Percentiles rank a stretch among this genome's conserved stretches.
These are phyloP conservation scores for Lepetodrilus schrolli DNA, from an alignment of 2,888 invertebrate species.

Conservation along the genomic window DNA sequence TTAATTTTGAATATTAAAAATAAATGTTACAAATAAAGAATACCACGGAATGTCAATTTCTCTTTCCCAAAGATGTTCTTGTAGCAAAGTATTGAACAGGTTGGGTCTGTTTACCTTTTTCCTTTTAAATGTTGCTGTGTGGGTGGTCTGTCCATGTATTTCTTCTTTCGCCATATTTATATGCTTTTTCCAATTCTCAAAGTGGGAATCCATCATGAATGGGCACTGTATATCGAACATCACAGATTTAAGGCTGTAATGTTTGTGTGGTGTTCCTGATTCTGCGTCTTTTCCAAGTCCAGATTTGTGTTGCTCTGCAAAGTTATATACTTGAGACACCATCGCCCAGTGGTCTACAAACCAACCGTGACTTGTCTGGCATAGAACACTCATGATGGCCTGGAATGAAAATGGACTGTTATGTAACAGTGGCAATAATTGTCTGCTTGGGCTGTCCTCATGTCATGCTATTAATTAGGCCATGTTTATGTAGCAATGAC, in stretches of 20 bases:
- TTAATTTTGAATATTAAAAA: too few relatives aligned
- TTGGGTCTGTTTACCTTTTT: too few relatives aligned
- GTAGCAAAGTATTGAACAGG: not conserved
- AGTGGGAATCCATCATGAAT: constrained; percentile 50
- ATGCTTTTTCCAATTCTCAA: constrained; percentile 36
- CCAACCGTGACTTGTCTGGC: constrained; percentile 26
- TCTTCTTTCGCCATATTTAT: not conserved
- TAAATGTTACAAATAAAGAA: too few relatives aligned
- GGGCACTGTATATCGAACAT: constrained; percentile 41
- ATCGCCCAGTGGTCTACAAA: constrained; percentile 31
- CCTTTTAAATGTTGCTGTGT: not conserved
- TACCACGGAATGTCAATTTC: too few relatives aligned
- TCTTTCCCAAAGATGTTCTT: too few relatives aligned
- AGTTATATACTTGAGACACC: not conserved
- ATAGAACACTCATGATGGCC: constrained; percentile 29
- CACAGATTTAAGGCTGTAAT: constrained; percentile 3
- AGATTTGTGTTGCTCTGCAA: not conserved
- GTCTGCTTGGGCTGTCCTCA: too few relatives aligned
- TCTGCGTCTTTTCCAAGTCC: too few relatives aligned
- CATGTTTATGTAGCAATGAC: too few relatives aligned
- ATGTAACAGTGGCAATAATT: too few relatives aligned
- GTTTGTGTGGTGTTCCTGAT: too few relatives aligned
- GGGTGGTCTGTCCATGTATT: not conserved
- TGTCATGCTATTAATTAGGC: too few relatives aligned
- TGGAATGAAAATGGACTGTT: too few relatives aligned